Percentiles rank a stretch among this genome's conserved stretches.
These are phyloP conservation scores for Leptopilina boulardi DNA, from an alignment of 1,140 invertebrate genomes.

Conservation along the genomic window DNA sequence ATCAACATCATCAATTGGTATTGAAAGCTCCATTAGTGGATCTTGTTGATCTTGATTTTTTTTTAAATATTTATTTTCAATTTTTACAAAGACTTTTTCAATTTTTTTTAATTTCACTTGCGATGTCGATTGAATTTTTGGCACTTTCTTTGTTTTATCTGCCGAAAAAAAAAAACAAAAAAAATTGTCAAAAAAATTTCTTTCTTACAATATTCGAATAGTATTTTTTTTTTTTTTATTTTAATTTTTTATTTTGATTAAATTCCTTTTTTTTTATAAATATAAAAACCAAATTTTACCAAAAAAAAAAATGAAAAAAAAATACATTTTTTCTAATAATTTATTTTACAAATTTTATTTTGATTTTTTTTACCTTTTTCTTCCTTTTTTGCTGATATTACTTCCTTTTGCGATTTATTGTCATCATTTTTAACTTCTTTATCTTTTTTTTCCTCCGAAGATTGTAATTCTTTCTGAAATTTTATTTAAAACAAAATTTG, in stretches of 20 bases:
- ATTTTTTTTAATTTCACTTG: conserved; percentile 42
- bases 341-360: neutral
- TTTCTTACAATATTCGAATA: too few relatives aligned
- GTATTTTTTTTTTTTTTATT: too few relatives aligned
- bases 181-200: neutral
- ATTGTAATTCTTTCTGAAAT: conserved; percentile 30
- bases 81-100: conserved; percentile 38
- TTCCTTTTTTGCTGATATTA: neutral
- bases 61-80: conserved; percentile 2
- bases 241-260: too few relatives aligned
- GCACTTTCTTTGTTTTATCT: neutral
- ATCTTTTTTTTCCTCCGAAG: conserved; percentile 15
- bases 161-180: too few relatives aligned
- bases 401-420: conserved; percentile 12
- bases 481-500: neutral
- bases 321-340: too few relatives aligned
- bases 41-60: conserved; percentile 27
- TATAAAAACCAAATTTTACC: too few relatives aligned
- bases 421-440: neutral
- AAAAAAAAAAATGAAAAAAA: neutral
- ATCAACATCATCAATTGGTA: neutral
- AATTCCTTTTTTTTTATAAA: too few relatives aligned
- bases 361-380: neutral
- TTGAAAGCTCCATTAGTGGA: neutral
- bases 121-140: neutral